Percentiles rank a stretch among this genome's conserved stretches.
phyloP scores from a whole-genome alignment of 2,888 invertebrate species.

The Trachelus iudaicus region DNA sequence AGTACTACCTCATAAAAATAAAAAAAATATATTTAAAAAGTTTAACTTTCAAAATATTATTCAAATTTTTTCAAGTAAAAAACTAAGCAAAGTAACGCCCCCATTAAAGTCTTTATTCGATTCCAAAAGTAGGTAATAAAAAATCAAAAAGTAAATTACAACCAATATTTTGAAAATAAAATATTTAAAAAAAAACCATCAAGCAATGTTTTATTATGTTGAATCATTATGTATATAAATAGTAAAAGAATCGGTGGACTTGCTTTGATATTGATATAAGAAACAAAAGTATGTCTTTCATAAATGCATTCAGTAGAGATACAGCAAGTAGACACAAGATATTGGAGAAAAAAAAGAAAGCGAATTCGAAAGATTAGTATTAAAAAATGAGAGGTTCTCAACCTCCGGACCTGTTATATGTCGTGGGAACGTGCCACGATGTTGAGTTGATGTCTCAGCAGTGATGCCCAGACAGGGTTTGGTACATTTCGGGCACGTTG shows the following conservation, averaged over 20 bases:
- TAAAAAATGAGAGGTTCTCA: conserved; percentile 52
- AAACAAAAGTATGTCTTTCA: not conserved
- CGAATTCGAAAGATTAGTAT: conserved; percentile 21
- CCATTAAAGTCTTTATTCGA: not conserved
- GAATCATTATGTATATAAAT: not conserved
- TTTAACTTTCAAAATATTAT: not conserved
- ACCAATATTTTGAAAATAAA: not conserved
- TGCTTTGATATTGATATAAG: not conserved
- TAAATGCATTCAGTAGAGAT: not conserved
- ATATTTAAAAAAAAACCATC: not conserved
- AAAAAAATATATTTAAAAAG: not conserved
- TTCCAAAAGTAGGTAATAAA: not conserved
- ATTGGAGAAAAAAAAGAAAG: not conserved
- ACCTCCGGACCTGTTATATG: conserved; percentile 31
- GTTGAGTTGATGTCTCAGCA: conserved; percentile 40
- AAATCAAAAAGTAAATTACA: not conserved
- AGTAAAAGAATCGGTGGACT: not conserved
- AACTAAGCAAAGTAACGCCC: not conserved
- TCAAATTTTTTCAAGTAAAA: not conserved
- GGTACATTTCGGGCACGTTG: conserved; percentile 20
- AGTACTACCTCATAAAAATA: not conserved
- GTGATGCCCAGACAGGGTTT: conserved; percentile 45
- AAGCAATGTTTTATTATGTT: not conserved
- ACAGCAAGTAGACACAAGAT: not conserved
- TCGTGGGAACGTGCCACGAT: conserved; percentile 34